These are phyloP conservation scores for Asteroscopus sphinx DNA, from an alignment of 2,888 invertebrate genomes.

Conservation along the genomic window DNA sequence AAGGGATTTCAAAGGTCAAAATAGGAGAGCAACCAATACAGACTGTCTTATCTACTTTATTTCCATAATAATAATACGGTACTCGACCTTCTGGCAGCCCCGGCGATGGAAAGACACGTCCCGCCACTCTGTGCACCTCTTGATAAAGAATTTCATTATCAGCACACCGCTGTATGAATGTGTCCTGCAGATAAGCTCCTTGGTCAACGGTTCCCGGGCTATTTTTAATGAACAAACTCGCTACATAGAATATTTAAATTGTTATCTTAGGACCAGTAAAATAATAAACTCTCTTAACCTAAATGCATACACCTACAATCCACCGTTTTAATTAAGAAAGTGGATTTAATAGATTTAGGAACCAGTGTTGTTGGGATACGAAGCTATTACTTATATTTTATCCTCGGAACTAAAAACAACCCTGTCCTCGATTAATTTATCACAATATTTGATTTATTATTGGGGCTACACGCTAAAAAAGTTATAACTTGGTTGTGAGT, in stretches of 20 bases:
- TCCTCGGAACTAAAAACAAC: constrained; percentile 21
- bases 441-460: constrained; percentile 21
- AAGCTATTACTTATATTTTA: background rate
- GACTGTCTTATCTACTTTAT: constrained; percentile 51
- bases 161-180: constrained; percentile 74
- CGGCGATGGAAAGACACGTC: constrained; percentile 69
- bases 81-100: constrained; percentile 61
- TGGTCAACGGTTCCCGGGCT: constrained; percentile 49
- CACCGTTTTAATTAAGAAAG: constrained; percentile 37
- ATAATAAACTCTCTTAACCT: constrained; percentile 38
- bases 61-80: constrained; percentile 56
- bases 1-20: constrained; percentile 26
- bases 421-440: constrained; percentile 18
- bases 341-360: constrained; percentile 25
- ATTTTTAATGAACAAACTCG: constrained; percentile 57
- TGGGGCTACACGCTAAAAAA: constrained; percentile 20
- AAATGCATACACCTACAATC: constrained; percentile 33
- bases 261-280: constrained; percentile 33
- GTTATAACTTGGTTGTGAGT: constrained; percentile 32
- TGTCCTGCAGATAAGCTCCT: constrained; percentile 69
- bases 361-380: background rate
- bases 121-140: constrained; percentile 74
- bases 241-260: constrained; percentile 42
- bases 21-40: constrained; percentile 29
- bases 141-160: constrained; percentile 86